These are phyloP conservation scores for Spea bombifrons DNA, from an alignment of 2,113 vertebrate genomes.

Conservation along the genomic window DNA sequence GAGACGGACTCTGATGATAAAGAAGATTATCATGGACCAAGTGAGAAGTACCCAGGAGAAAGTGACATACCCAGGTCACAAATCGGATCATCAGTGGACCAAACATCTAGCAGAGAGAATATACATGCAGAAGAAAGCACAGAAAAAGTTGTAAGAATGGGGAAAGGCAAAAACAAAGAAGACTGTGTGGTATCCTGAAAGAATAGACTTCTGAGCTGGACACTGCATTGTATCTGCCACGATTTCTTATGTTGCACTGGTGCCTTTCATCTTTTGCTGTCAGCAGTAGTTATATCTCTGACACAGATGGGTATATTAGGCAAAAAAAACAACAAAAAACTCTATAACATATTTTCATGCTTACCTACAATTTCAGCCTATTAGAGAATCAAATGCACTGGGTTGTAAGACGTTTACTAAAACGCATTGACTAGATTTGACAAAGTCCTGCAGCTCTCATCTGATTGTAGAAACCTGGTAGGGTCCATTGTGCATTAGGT, in stretches of 20 bases:
- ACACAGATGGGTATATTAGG: not conserved
- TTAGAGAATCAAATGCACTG: not conserved
- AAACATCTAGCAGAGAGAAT: conserved; percentile 54
- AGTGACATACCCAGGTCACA: not conserved
- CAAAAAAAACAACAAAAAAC: not conserved
- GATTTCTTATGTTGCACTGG: conserved; percentile 23
- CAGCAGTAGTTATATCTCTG: not conserved
- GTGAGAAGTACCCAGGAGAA: conserved; percentile 9
- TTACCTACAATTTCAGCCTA: not conserved
- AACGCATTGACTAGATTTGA: no score
- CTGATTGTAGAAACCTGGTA: no score
- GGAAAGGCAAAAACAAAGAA: conserved; percentile 78
- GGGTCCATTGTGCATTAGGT: no score
- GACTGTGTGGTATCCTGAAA: conserved; percentile 80
- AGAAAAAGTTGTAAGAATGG: conserved; percentile 62
- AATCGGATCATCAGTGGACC: conserved; percentile 28
- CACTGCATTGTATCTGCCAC: not conserved
- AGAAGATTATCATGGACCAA: not conserved
- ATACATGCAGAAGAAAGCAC: conserved; percentile 47
- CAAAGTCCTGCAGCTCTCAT: no score
- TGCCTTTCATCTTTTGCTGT: not conserved
- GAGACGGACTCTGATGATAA: not conserved
- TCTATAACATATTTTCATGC: not conserved
- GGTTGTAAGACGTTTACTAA: no score
- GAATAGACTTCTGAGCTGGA: not conserved